Base-by-base conservation (phyloP, 2,113 vertebrate genomes). In the Addax nasomaculatus region DNA sequence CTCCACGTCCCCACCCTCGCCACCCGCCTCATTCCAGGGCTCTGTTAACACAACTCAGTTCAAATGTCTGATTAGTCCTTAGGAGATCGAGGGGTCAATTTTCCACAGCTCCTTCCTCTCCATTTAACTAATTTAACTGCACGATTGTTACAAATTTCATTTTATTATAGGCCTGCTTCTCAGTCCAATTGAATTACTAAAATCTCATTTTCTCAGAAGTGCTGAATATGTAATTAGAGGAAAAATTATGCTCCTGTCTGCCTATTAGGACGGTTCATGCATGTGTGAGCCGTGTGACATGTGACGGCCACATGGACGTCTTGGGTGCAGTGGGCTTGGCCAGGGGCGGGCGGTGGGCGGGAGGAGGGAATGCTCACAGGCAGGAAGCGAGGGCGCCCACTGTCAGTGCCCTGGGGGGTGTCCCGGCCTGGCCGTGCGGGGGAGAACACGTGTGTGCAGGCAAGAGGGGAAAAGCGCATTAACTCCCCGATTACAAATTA, bases 121-220 rank as follows among this genome's bases (percentile, higher is more conserved):
- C 99, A 99, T 99, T 99, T 99, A 99, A 99, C 99, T 99, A 98
- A 99, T 99, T 99, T 99, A 99, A 99, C 99, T 98, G 98, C 93
- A 16, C 98, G 92, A 99, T 99, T 99, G 99, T 99, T 99, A 99
- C 99, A 99, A 99, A 99, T 99, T 99, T 99, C 98, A 99, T 99
- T 99, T 99, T 99, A 99, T 99, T 99, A 99, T 97, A 98, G 98
- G 97, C 96, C 99, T 99, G 99, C 99, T 99, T 99, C 99, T 99
- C 99, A 98, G 99, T 99, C 99, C 98, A 99, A 99, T 99, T 99
- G 98, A 99, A 99, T 99, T 99, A 99, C 99, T 99, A 99, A 99
- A 99, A 99, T 99, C 99, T 99, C 97, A 99, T 99, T 99, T 99
- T 99, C 99, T 99, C 99, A 99, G 99, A 99, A 99, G 99, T 99